Conservation (phyloP, 2,888 invertebrate species). For the Epirrhoe alternata region DNA sequence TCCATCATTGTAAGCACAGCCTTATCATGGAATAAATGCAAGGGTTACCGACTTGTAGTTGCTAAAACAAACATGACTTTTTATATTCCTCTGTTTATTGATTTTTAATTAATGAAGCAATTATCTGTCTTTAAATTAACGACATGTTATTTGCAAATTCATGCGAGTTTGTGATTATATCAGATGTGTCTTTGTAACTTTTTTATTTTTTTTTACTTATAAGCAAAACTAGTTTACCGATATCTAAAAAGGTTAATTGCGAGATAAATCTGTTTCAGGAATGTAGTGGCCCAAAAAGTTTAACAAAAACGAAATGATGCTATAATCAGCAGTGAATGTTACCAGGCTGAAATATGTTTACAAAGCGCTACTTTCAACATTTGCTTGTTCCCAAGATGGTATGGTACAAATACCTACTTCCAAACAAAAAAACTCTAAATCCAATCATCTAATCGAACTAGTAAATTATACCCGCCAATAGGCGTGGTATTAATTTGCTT, state of each 20-base stretch:
- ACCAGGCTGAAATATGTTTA: too few relatives aligned
- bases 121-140: constrained; percentile 42
- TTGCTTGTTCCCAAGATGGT: too few relatives aligned
- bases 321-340: too few relatives aligned
- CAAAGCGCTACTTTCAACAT: too few relatives aligned
- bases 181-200: not conserved
- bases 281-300: too few relatives aligned
- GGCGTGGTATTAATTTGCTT: constrained; percentile 36
- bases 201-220: not conserved
- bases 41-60: constrained; percentile 33
- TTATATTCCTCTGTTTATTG: constrained; percentile 36
- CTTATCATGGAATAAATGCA: constrained; percentile 19
- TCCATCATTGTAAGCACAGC: not conserved
- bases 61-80: constrained; percentile 29
- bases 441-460: constrained; percentile 30
- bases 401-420: not conserved
- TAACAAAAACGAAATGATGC: too few relatives aligned
- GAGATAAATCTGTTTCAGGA: too few relatives aligned
- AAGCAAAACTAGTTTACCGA: not conserved
- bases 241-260: too few relatives aligned
- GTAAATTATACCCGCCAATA: constrained; percentile 25
- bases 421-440: constrained; percentile 9
- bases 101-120: constrained; percentile 45
- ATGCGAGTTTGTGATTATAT: constrained; percentile 27
- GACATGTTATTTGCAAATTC: constrained; percentile 12